Percentiles rank a stretch among this genome's conserved stretches.
phyloP scores from a whole-genome alignment of 2,797 vertebrate genomes.

The Scomberomorus guttatus region DNA sequence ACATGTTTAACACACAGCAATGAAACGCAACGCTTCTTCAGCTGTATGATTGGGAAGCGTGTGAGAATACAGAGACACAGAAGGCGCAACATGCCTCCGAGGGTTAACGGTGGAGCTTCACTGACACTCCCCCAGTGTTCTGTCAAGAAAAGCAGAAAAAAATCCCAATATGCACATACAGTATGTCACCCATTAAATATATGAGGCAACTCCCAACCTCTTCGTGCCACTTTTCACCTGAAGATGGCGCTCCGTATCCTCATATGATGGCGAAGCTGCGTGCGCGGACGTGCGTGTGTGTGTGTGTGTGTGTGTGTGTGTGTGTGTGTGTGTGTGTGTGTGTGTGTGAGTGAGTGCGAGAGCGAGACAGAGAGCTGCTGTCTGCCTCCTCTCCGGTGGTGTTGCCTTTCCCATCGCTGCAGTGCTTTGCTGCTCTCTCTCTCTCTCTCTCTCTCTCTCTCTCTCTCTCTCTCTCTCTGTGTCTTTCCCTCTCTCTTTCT shows the following conservation, averaged over 20 bases:
- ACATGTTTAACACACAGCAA: background rate
- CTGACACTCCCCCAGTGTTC: background rate
- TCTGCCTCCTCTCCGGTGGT: constrained; percentile 74
- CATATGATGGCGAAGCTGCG: constrained; percentile 1
- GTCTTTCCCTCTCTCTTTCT: constrained; percentile 5
- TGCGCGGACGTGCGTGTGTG: background rate
- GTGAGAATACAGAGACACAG: too few species aligned
- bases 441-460: constrained; percentile 18
- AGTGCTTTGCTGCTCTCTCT: constrained; percentile 72
- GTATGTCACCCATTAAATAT: background rate
- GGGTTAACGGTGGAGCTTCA: background rate
- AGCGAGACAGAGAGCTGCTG: constrained; percentile 65
- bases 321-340: constrained; percentile 26
- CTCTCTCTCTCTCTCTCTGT: constrained; percentile 12
- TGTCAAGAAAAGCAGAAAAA: background rate
- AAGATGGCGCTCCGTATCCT: constrained; percentile 78
- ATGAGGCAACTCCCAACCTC: constrained; percentile 22
- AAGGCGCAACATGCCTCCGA: background rate
- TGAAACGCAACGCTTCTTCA: background rate
- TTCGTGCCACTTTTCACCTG: constrained; percentile 32
- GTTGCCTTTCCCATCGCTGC: constrained; percentile 79
- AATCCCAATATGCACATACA: background rate
- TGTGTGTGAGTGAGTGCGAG: constrained; percentile 34
- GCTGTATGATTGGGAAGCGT: background rate
- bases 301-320: constrained; percentile 35